Percentiles rank a stretch among this genome's conserved stretches.
These are phyloP conservation scores for Drosophila pachea DNA, from an alignment of 1,140 invertebrate species.

Conservation along the genomic window DNA sequence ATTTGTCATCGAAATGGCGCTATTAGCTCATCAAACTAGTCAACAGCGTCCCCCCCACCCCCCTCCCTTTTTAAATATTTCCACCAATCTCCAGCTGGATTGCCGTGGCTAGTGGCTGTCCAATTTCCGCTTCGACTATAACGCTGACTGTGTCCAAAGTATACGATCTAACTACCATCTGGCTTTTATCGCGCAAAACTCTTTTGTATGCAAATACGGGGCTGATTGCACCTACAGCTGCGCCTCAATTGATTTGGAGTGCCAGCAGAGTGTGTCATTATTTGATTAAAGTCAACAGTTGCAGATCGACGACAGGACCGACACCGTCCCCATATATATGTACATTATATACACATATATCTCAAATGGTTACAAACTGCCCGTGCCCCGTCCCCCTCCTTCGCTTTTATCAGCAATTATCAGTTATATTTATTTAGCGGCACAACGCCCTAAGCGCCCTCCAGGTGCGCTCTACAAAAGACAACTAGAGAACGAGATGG, in stretches of 20 bases:
- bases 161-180: slow-evolving; percentile 14
- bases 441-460: slow-evolving; percentile 44
- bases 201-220: slow-evolving; percentile 53
- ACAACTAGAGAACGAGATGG: too few species aligned
- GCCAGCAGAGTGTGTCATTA: slow-evolving; percentile 25
- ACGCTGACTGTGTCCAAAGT: neutral
- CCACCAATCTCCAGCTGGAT: too few species aligned
- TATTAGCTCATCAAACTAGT: neutral
- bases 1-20: too few species aligned
- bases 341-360: slow-evolving; percentile 14
- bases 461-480: slow-evolving; percentile 20
- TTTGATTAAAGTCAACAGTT: slow-evolving; percentile 68
- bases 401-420: slow-evolving; percentile 61
- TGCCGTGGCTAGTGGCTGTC: too few species aligned
- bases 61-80: too few species aligned
- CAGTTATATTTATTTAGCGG: slow-evolving; percentile 58
- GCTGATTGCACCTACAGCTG: slow-evolving; percentile 63
- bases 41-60: too few species aligned
- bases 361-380: slow-evolving; percentile 14
- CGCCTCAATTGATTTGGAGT: slow-evolving; percentile 41
- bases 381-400: too few species aligned
- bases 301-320: slow-evolving; percentile 15
- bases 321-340: neutral
- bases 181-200: slow-evolving; percentile 11
- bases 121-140: slow-evolving; percentile 11